phyloP scores from a whole-genome alignment of 1,140 invertebrate species.

The Drosophila ironensis region DNA sequence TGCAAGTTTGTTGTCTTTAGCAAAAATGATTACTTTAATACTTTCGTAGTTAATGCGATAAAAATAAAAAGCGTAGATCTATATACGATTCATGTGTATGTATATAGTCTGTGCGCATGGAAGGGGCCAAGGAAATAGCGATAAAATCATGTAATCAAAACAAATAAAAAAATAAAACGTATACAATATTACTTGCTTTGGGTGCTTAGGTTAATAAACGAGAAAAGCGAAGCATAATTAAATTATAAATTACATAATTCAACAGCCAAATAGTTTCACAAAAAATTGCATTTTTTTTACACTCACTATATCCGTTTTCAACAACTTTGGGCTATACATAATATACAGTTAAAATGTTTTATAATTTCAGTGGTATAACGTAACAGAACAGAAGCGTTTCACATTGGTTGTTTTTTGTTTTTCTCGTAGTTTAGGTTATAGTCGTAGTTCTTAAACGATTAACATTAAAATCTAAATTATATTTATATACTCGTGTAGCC shows the following conservation, averaged over 20 bases:
- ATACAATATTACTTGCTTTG: constrained; percentile 27
- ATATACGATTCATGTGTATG: too few relatives aligned
- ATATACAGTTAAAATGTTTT: constrained; percentile 20
- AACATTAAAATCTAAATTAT: constrained; percentile 9
- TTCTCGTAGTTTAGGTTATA: neutral
- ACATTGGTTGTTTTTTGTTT: constrained; percentile 21
- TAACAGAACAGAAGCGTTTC: constrained; percentile 40
- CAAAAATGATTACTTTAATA: constrained; percentile 38
- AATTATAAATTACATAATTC: constrained; percentile 60
- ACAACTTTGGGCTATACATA: constrained; percentile 48
- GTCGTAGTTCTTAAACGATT: constrained; percentile 7
- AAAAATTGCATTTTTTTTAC: constrained; percentile 72
- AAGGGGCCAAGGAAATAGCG: constrained; percentile 3
- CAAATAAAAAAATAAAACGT: neutral
- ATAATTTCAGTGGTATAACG: constrained; percentile 42
- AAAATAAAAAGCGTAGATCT: constrained; percentile 7
- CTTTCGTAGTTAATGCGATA: constrained; percentile 29
- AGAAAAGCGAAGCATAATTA: constrained; percentile 57
- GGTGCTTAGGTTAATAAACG: constrained; percentile 29
- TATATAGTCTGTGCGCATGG: constrained; percentile 8
- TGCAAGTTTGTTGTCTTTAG: constrained; percentile 2
- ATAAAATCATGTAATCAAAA: neutral
- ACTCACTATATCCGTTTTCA: constrained; percentile 17
- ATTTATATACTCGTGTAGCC: constrained; percentile 33
- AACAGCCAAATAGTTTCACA: constrained; percentile 78